Evolutionary conservation across 2,797 vertebrate genomes (phyloP).

Genomic region (Labroides dimidiatus): DNA sequence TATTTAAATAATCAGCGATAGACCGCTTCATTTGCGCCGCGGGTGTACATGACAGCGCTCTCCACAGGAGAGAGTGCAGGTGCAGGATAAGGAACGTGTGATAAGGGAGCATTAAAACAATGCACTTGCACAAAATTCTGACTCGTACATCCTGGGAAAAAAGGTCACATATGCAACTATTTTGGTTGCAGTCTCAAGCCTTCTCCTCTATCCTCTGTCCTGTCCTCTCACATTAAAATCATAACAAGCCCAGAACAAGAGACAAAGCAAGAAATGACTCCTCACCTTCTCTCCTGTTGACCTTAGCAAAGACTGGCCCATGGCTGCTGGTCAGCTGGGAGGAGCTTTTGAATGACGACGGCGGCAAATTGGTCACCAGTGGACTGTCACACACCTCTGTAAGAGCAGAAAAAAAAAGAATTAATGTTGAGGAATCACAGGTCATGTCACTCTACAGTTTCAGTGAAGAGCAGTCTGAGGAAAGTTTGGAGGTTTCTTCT

Average conservation of each 20-base stretch:
- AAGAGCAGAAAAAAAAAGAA: conserved; percentile 47
- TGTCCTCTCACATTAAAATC: too few relatives aligned
- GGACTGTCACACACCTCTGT: conserved; percentile 82
- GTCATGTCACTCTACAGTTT: background rate
- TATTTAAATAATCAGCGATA: too few relatives aligned
- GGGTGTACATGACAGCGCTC: too few relatives aligned
- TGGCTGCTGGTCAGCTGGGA: conserved; percentile 80
- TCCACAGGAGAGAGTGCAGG: too few relatives aligned
- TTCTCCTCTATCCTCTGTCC: too few relatives aligned
- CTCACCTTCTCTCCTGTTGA: conserved; percentile 85
- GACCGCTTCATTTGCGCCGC: too few relatives aligned
- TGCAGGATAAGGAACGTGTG: too few relatives aligned
- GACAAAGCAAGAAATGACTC: conserved; percentile 5
- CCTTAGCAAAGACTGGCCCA: conserved; percentile 80
- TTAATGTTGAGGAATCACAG: background rate
- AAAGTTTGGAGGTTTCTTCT: background rate
- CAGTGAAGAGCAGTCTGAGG: background rate
- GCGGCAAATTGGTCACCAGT: conserved; percentile 72
- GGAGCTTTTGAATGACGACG: conserved; percentile 81
- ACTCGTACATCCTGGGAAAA: too few relatives aligned
- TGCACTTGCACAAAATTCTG: too few relatives aligned
- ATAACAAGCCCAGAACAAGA: background rate
- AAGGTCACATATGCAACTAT: too few relatives aligned
- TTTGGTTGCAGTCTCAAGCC: too few relatives aligned
- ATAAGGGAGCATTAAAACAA: too few relatives aligned